Evolutionary conservation across 1,140 invertebrate genomes (phyloP).

Genomic region (Camponotus pennsylvanicus): DNA sequence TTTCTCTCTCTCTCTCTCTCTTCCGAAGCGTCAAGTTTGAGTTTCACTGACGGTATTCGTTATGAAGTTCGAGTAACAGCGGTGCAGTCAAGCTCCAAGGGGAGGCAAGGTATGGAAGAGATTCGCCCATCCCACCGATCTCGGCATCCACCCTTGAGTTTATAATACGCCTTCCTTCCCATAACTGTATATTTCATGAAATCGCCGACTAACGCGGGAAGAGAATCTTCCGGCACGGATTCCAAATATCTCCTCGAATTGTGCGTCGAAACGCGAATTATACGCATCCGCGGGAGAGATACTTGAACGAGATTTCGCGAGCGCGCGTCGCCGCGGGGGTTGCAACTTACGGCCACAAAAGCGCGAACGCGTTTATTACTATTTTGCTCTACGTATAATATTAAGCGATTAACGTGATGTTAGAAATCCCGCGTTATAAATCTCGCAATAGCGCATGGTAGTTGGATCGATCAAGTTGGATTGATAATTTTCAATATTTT

Average conservation of each 20-base stretch:
- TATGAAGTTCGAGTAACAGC: constrained; percentile 75
- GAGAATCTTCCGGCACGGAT: constrained; percentile 69
- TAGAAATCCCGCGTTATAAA: constrained; percentile 35
- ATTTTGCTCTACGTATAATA: constrained; percentile 33
- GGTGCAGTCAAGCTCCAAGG: constrained; percentile 42
- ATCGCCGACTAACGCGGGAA: constrained; percentile 69
- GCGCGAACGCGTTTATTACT: constrained; percentile 31
- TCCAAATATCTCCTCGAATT: constrained; percentile 72
- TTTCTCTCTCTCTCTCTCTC: background rate
- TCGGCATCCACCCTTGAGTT: constrained; percentile 69
- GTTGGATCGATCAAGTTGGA: constrained; percentile 10
- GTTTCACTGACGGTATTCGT: constrained; percentile 75
- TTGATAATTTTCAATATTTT: background rate
- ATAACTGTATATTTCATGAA: constrained; percentile 82
- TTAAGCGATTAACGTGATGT: constrained; percentile 9
- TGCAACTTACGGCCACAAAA: constrained; percentile 43
- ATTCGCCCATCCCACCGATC: constrained; percentile 67
- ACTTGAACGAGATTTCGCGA: constrained; percentile 64
- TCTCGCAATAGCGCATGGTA: background rate
- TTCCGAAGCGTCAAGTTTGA: constrained; percentile 69
- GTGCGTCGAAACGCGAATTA: constrained; percentile 75
- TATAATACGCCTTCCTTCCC: constrained; percentile 77
- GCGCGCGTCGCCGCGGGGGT: constrained; percentile 57
- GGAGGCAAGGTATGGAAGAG: constrained; percentile 69
- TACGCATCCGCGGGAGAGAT: constrained; percentile 62